phyloP scores from a whole-genome alignment of 2,797 vertebrate species.

The Mastacembelus armatus region DNA sequence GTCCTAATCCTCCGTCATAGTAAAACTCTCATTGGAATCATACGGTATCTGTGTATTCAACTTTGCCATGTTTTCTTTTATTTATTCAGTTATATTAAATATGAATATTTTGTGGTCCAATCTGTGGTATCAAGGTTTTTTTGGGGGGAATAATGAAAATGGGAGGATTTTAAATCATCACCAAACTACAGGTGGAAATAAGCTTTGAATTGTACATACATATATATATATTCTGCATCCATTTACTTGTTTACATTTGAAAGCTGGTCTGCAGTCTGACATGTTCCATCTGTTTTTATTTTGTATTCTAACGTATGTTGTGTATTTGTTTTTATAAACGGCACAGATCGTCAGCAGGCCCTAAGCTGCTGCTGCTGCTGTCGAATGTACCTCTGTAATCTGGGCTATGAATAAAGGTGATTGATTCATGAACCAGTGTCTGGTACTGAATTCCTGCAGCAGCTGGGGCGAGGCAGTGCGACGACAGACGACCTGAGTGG shows the following conservation, averaged over 20 bases:
- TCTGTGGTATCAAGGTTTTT: slow-evolving; percentile 46
- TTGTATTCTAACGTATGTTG: slow-evolving; percentile 32
- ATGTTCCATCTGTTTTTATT: slow-evolving; percentile 26
- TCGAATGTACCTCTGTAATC: slow-evolving; percentile 59
- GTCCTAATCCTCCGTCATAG: background rate
- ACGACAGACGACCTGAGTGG: slow-evolving; percentile 52
- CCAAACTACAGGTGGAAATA: too few species aligned
- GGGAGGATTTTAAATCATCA: background rate
- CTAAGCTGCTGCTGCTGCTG: slow-evolving; percentile 31
- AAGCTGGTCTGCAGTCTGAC: background rate
- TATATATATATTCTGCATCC: slow-evolving; percentile 7
- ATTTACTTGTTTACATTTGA: slow-evolving; percentile 32
- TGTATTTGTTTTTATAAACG: slow-evolving; percentile 20
- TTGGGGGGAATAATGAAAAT: background rate
- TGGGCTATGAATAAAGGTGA: slow-evolving; percentile 71
- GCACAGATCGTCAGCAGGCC: background rate
- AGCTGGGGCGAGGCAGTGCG: slow-evolving; percentile 14
- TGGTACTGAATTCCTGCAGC: slow-evolving; percentile 61
- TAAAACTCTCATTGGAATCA: slow-evolving; percentile 1
- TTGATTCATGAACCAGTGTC: slow-evolving; percentile 45
- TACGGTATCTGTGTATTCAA: slow-evolving; percentile 4
- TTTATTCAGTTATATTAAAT: slow-evolving; percentile 38
- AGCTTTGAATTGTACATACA: background rate
- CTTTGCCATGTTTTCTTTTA: slow-evolving; percentile 33
- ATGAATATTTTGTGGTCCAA: slow-evolving; percentile 34